These are phyloP conservation scores for Leptinotarsa lineolata DNA, from an alignment of 1,140 invertebrate genomes.

Conservation along the genomic window DNA sequence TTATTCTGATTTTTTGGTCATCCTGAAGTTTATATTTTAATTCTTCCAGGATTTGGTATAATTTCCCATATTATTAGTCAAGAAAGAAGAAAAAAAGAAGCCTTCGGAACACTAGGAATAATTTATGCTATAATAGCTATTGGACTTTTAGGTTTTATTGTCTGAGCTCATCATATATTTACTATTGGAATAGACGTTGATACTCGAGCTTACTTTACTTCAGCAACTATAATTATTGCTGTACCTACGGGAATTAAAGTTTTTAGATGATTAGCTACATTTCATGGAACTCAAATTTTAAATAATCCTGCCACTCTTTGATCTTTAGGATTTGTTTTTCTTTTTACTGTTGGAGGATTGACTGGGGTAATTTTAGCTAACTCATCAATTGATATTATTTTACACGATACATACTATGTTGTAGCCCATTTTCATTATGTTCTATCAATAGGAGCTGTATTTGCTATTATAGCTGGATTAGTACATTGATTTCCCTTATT, in stretches of 20 bases:
- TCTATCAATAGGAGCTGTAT: constrained; percentile 69
- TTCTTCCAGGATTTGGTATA: constrained; percentile 68
- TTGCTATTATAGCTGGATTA: constrained; percentile 71
- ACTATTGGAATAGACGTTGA: constrained; percentile 75
- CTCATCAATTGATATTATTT: constrained; percentile 70
- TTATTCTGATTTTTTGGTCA: constrained; percentile 64
- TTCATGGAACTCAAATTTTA: constrained; percentile 61
- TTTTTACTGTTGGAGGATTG: constrained; percentile 69
- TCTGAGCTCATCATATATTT: constrained; percentile 75
- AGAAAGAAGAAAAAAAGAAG: constrained; percentile 64
- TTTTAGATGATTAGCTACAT: constrained; percentile 67
- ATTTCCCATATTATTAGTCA: constrained; percentile 67
- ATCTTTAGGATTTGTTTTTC: constrained; percentile 72
- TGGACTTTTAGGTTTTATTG: constrained; percentile 70
- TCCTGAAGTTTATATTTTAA: constrained; percentile 78
- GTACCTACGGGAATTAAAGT: constrained; percentile 70
- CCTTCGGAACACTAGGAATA: constrained; percentile 65
- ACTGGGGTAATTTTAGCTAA: constrained; percentile 71
- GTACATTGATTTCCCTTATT: constrained; percentile 70
- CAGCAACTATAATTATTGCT: constrained; percentile 75
- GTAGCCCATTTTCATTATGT: constrained; percentile 77
- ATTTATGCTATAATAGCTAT: constrained; percentile 68
- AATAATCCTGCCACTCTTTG: constrained; percentile 64
- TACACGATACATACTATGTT: constrained; percentile 79
- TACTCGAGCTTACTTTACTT: constrained; percentile 74